Base-by-base conservation (phyloP, 2,797 vertebrate genomes). In the Hoplostethus atlanticus region DNA sequence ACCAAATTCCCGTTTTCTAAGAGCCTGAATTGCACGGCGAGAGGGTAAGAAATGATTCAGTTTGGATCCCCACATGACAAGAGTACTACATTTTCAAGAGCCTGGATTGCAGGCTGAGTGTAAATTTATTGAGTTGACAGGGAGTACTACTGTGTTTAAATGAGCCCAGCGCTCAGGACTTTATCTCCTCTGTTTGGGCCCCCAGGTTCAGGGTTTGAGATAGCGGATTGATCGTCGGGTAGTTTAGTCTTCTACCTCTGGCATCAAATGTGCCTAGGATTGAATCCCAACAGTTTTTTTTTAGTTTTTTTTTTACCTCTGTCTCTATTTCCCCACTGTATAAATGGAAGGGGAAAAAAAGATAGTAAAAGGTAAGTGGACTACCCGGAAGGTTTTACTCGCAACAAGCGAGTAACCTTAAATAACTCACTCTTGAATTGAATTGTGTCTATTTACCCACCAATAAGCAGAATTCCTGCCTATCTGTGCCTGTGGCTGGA, bases 61-160 rank as follows among this genome's bases (percentile, higher is more conserved):
- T 40, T 40, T 8, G 9, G 38, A 8, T 8, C 9, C 38, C 38
- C 38, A 40, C 7, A 40, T 40, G 38, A 40, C 38, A 40, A 40
- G 38, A 40, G 38, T 40, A 8, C 6, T 40, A 40, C 38, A n/a
- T 53, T 34, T 46, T 61, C 36, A 58, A 54, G 42, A 64, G 59
- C 38, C 36, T 56, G 61, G 55, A 62, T 66, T 34, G 38, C 31
- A 66, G 30, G 10, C 13, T 42, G 61, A 62, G 53, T 47, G 51
- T 12, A 69, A 69, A 69, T 25, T 56, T 51, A 64, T 25, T 65
- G 44, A 38, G 55, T 25, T 67, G 68, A 72, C 36, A 60, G 34
- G 48, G 21, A 63, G 54, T 46, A 64, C 48, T 52, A 56, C 0
- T 15, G 34, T 17, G 38, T 79, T 62, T 62, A 34, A 79, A 74